Conservation (phyloP, 2,113 vertebrate genomes). For the Micronycteris hirsuta region DNA sequence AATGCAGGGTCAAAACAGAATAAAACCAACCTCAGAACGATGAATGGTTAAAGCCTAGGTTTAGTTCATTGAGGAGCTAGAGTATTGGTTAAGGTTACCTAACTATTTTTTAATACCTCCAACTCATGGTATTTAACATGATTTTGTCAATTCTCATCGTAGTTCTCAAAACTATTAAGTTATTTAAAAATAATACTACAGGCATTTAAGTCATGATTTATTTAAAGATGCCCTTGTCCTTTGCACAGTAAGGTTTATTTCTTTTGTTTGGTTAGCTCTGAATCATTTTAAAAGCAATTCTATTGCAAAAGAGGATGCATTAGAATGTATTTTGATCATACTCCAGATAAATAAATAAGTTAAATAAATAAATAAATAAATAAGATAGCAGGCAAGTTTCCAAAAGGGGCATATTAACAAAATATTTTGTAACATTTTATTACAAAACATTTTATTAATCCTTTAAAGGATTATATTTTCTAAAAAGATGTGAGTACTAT, state of each 20-base stretch:
- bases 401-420: slow-evolving; percentile 42
- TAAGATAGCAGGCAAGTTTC: not conserved
- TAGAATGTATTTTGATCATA: slow-evolving; percentile 55
- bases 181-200: slow-evolving; percentile 62
- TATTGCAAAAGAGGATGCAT: not conserved
- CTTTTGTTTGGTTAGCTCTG: slow-evolving; percentile 53
- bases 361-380: not conserved
- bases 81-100: slow-evolving; percentile 52
- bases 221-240: slow-evolving; percentile 49
- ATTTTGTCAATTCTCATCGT: slow-evolving; percentile 57
- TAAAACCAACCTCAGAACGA: not conserved
- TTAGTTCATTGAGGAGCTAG: slow-evolving; percentile 46
- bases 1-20: not conserved
- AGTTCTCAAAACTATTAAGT: slow-evolving; percentile 61
- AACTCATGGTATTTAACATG: slow-evolving; percentile 1
- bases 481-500: not conserved
- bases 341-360: not conserved
- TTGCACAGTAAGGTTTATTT: slow-evolving; percentile 51
- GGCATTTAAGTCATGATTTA: slow-evolving; percentile 64
- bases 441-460: too few relatives aligned
- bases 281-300: slow-evolving; percentile 48
- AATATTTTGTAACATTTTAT: not conserved
- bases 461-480: slow-evolving; percentile 25
- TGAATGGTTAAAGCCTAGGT: slow-evolving; percentile 13
- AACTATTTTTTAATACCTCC: slow-evolving; percentile 8